Evolutionary conservation across 2,113 vertebrate genomes (phyloP).

Genomic region (Platichthys stellatus): DNA sequence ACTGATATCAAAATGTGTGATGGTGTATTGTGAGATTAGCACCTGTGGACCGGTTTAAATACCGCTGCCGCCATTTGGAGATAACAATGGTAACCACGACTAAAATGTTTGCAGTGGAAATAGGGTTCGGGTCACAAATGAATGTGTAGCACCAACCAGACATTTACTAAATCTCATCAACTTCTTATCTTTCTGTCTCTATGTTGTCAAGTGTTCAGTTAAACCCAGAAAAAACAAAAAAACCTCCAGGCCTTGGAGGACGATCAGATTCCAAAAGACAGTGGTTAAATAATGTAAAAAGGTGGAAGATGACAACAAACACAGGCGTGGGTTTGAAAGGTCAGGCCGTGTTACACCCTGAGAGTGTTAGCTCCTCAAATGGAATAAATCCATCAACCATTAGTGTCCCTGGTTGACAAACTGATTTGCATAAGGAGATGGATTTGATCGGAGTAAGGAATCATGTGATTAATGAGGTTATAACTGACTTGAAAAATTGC

Average conservation of each 20-base stretch:
- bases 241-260: neutral
- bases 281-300: conserved; percentile 21
- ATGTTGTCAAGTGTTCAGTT: neutral
- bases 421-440: conserved; percentile 59
- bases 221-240: too few species aligned
- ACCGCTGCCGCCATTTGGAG: neutral
- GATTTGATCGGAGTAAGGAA: conserved; percentile 28
- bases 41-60: neutral
- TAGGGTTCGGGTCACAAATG: neutral
- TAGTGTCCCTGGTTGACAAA: conserved; percentile 33
- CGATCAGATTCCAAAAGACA: neutral
- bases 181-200: neutral
- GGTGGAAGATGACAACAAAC: conserved; percentile 22
- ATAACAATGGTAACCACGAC: too few species aligned
- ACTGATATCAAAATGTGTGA: neutral
- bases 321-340: conserved; percentile 34
- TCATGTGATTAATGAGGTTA: conserved; percentile 18
- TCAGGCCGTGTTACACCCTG: conserved; percentile 15
- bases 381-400: conserved; percentile 53
- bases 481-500: conserved; percentile 1
- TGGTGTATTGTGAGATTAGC: neutral
- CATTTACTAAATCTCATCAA: neutral
- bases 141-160: neutral
- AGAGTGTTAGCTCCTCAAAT: conserved; percentile 32
- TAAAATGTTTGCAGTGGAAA: too few species aligned